Percentiles rank a stretch among this genome's conserved stretches.
These are phyloP conservation scores for Neocloeon triangulifer DNA, from an alignment of 1,140 invertebrate species.

Conservation along the genomic window DNA sequence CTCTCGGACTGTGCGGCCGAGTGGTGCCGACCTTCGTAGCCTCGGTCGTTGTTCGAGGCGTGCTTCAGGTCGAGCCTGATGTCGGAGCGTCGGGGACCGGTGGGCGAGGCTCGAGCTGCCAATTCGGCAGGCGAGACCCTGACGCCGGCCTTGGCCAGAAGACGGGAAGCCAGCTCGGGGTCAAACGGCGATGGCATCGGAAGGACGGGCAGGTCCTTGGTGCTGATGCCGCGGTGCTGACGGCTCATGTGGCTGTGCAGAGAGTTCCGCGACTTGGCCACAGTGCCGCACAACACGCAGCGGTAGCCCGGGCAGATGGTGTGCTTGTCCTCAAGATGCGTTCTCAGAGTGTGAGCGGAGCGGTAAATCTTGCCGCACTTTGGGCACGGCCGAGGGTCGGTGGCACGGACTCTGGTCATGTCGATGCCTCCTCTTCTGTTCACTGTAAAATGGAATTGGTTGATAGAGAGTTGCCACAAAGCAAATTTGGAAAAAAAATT, in stretches of 20 bases:
- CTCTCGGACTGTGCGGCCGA: slow-evolving; percentile 26
- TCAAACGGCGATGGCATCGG: slow-evolving; percentile 80
- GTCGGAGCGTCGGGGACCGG: slow-evolving; percentile 42
- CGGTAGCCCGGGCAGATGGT: slow-evolving; percentile 77
- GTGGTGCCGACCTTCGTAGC: background rate
- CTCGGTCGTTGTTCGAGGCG: slow-evolving; percentile 3
- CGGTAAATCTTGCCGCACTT: slow-evolving; percentile 84
- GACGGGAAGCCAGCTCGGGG: slow-evolving; percentile 54
- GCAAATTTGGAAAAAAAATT: slow-evolving; percentile 4
- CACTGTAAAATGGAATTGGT: no score
- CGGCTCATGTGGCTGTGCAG: slow-evolving; percentile 81
- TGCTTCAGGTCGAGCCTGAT: slow-evolving; percentile 39
- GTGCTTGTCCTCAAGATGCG: slow-evolving; percentile 79
- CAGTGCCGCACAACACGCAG: slow-evolving; percentile 74
- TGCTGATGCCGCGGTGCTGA: slow-evolving; percentile 75
- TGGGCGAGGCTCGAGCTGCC: slow-evolving; percentile 56
- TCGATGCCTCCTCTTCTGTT: slow-evolving; percentile 24
- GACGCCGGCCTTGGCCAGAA: slow-evolving; percentile 65
- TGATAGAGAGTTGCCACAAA: no score
- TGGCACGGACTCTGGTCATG: slow-evolving; percentile 64
- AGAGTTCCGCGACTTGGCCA: slow-evolving; percentile 74
- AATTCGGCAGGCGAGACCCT: slow-evolving; percentile 57
- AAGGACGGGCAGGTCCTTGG: slow-evolving; percentile 71
- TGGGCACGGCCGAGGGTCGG: slow-evolving; percentile 72
- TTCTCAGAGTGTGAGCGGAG: slow-evolving; percentile 69